Evolutionary conservation across 2,113 vertebrate genomes (phyloP).

Genomic region (Trematomus loennbergii): DNA sequence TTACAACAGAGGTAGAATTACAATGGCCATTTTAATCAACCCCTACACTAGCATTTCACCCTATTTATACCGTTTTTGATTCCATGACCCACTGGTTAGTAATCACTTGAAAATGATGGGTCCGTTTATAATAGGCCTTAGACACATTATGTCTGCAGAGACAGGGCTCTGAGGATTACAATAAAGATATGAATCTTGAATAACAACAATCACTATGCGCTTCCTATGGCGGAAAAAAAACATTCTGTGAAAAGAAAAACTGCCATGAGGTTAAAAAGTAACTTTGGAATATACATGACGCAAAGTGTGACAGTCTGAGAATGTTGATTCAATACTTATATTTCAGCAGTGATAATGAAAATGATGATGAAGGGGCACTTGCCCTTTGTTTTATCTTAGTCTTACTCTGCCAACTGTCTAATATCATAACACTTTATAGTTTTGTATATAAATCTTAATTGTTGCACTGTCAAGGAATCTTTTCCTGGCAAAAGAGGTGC

Average conservation of each 20-base stretch:
- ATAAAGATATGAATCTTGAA: constrained; percentile 82
- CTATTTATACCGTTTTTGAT: constrained; percentile 88
- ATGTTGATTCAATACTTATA: constrained; percentile 50
- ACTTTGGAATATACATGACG: constrained; percentile 51
- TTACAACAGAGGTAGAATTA: constrained; percentile 88
- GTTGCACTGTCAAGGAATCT: constrained; percentile 29
- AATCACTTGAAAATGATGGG: constrained; percentile 89
- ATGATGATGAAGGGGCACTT: constrained; percentile 33
- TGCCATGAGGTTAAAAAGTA: constrained; percentile 62
- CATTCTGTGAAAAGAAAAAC: constrained; percentile 43
- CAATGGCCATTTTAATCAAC: constrained; percentile 89
- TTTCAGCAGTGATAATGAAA: constrained; percentile 25
- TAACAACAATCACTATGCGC: constrained; percentile 78
- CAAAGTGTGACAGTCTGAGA: constrained; percentile 17
- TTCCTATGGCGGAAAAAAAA: constrained; percentile 56
- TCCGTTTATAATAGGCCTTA: constrained; percentile 83
- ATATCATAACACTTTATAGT: constrained; percentile 26
- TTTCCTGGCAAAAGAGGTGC: constrained; percentile 25
- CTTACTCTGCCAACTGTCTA: constrained; percentile 1
- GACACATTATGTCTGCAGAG: constrained; percentile 80
- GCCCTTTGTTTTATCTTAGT: constrained; percentile 31
- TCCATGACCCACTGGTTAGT: constrained; percentile 87
- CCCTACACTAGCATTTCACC: constrained; percentile 86
- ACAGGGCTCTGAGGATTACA: constrained; percentile 69
- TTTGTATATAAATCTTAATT: constrained; percentile 40